Conservation (phyloP, 2,888 invertebrate species). For the Caenorhabditis japonica region DNA sequence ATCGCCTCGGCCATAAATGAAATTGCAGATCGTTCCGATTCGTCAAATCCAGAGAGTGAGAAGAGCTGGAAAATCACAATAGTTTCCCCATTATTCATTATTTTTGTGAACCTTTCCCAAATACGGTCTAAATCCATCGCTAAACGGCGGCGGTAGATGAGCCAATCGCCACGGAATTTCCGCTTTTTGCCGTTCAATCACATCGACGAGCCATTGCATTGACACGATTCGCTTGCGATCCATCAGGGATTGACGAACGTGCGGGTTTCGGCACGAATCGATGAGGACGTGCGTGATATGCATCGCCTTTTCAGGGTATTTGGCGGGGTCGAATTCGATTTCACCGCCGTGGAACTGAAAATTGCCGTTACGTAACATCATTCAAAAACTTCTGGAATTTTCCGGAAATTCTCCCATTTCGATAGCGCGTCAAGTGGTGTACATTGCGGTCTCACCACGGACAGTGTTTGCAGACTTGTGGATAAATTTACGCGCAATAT, state of each 20-base stretch:
- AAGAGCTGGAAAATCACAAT: slow-evolving; percentile 81
- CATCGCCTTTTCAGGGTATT: slow-evolving; percentile 10
- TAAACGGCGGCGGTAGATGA: slow-evolving; percentile 84
- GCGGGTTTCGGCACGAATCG: slow-evolving; percentile 38
- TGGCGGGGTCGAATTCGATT: slow-evolving; percentile 49
- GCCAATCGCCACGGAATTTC: slow-evolving; percentile 93
- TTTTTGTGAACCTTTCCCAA: slow-evolving; percentile 78
- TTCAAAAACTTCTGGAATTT: no score
- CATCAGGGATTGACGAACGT: slow-evolving; percentile 67
- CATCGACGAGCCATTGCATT: slow-evolving; percentile 91
- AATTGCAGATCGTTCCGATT: slow-evolving; percentile 86
- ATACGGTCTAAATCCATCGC: slow-evolving; percentile 78
- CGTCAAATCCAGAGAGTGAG: slow-evolving; percentile 89
- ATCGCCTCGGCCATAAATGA: slow-evolving; percentile 88
- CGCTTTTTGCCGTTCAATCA: slow-evolving; percentile 87
- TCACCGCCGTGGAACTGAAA: slow-evolving; percentile 59
- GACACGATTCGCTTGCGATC: slow-evolving; percentile 83
- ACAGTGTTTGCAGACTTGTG: no score
- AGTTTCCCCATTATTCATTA: not conserved
- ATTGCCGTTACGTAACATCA: no score
- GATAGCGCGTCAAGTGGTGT: no score
- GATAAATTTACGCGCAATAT: no score
- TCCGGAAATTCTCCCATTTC: no score
- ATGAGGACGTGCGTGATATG: slow-evolving; percentile 38
- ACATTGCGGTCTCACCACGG: no score